Conservation (phyloP, 2,797 vertebrate species). For the Sebastes hubbsi region DNA sequence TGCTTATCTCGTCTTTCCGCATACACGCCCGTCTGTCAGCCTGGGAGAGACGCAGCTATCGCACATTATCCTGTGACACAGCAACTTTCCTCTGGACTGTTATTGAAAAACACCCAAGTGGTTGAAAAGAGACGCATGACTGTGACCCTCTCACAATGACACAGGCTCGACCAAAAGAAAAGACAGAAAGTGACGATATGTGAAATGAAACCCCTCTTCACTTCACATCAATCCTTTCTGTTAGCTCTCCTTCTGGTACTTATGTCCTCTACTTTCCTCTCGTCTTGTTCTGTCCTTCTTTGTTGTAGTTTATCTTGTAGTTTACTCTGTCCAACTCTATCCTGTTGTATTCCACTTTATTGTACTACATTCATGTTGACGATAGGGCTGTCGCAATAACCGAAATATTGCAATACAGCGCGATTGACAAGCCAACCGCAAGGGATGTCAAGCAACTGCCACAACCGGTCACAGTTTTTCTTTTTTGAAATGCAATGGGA, state of each 20-base stretch:
- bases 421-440: no score
- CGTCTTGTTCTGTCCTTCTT: neutral
- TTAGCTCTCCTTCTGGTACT: constrained; percentile 13
- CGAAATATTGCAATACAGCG: no score
- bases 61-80: constrained; percentile 30
- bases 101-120: constrained; percentile 44
- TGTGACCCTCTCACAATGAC: constrained; percentile 30
- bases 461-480: no score
- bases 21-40: constrained; percentile 5
- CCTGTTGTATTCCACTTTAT: neutral
- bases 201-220: constrained; percentile 23
- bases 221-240: constrained; percentile 16
- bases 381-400: no score
- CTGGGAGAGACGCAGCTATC: constrained; percentile 22
- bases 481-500: no score
- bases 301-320: neutral
- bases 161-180: neutral
- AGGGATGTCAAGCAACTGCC: no score
- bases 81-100: constrained; percentile 37
- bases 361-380: neutral
- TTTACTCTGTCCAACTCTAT: neutral
- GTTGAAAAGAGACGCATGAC: constrained; percentile 3
- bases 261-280: constrained; percentile 3
- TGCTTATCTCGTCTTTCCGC: constrained; percentile 2
- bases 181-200: neutral